A percentile compares a stretch with the other conserved stretches of the same genome.
Conservation (phyloP, 2,888 invertebrate species). For the Ophion obscuratus region DNA sequence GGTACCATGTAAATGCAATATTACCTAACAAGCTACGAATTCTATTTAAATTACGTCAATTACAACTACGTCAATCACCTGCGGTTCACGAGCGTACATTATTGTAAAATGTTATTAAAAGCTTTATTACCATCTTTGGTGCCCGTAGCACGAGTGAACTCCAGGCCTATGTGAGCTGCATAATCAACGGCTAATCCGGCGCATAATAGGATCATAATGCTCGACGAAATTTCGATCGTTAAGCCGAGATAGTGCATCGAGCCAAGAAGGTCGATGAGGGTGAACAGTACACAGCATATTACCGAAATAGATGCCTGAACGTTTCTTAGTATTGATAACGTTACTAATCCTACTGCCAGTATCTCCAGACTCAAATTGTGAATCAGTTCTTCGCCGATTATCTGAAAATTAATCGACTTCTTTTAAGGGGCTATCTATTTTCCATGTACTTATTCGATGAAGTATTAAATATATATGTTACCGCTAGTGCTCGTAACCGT, state of each 20-base stretch:
- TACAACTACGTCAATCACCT: background rate
- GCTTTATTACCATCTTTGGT: conserved; percentile 82
- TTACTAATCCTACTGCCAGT: conserved; percentile 83
- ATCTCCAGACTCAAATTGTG: conserved; percentile 84
- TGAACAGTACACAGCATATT: conserved; percentile 83
- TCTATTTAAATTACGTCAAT: background rate
- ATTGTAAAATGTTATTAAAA: background rate
- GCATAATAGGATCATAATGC: conserved; percentile 84
- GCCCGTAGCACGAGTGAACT: conserved; percentile 83
- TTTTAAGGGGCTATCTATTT: background rate
- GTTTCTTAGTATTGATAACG: conserved; percentile 83
- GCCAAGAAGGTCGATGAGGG: conserved; percentile 84
- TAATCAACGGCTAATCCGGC: conserved; percentile 85
- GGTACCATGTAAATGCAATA: no score
- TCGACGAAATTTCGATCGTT: conserved; percentile 85
- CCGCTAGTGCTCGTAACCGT: no score
- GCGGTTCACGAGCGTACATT: background rate
- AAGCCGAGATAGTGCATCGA: conserved; percentile 85
- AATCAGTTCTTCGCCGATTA: conserved; percentile 81
- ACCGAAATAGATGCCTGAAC: conserved; percentile 83
- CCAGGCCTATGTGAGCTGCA: conserved; percentile 85
- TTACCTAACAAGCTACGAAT: no score
- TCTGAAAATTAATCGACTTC: conserved; percentile 70
- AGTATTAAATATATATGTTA: no score
- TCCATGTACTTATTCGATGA: background rate